Percentiles rank a stretch among this genome's conserved stretches.
These are phyloP conservation scores for Cebidichthys violaceus DNA, from an alignment of 2,113 vertebrate genomes.

Conservation along the genomic window DNA sequence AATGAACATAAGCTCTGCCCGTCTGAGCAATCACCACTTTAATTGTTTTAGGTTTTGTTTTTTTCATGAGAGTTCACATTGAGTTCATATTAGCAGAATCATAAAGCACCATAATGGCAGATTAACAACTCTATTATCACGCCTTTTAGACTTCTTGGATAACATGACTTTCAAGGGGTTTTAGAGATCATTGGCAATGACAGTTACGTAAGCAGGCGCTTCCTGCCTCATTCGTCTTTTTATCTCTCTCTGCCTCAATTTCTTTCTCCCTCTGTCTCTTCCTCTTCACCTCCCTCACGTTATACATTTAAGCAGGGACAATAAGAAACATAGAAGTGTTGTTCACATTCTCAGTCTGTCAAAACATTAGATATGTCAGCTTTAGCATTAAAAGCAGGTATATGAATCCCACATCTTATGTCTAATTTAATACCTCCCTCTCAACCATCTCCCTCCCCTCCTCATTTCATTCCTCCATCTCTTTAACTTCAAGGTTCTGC, in stretches of 20 bases:
- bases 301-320: not conserved
- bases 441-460: not conserved
- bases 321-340: not conserved
- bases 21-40: constrained; percentile 16
- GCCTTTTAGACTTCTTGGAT: constrained; percentile 13
- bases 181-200: constrained; percentile 35
- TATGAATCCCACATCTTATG: not conserved
- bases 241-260: constrained; percentile 3
- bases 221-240: constrained; percentile 51
- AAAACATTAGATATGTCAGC: not conserved
- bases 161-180: constrained; percentile 22
- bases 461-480: not conserved
- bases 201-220: constrained; percentile 47
- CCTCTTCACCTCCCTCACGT: not conserved
- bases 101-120: constrained; percentile 4
- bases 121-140: constrained; percentile 4
- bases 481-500: constrained; percentile 20
- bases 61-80: constrained; percentile 8
- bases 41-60: constrained; percentile 12
- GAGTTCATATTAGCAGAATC: constrained; percentile 16
- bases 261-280: not conserved
- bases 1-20: constrained; percentile 29
- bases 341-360: not conserved
- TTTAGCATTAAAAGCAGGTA: not conserved
- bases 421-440: not conserved